Conservation (phyloP, 2,888 invertebrate genomes). For the Pandemis heparana region DNA sequence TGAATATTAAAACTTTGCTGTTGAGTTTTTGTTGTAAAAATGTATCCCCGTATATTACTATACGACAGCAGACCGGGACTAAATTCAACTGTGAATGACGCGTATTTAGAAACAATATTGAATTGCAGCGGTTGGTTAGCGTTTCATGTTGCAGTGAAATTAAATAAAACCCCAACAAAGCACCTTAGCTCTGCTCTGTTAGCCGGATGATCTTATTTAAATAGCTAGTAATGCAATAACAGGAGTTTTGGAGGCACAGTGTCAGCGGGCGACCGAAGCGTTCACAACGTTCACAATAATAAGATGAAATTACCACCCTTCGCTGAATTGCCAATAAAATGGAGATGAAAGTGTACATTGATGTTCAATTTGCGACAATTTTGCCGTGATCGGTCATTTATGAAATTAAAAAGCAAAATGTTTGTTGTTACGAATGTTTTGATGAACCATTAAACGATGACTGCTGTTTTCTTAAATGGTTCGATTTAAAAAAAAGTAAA, state of each 20-base stretch:
- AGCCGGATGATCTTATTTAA: constrained; percentile 48
- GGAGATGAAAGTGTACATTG: constrained; percentile 59
- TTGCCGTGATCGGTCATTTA: constrained; percentile 62
- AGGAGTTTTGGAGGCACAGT: constrained; percentile 38
- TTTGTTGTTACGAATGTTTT: constrained; percentile 47
- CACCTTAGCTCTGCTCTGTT: constrained; percentile 46
- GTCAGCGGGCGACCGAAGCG: constrained; percentile 49
- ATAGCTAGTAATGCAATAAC: constrained; percentile 43
- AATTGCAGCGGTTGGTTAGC: constrained; percentile 43
- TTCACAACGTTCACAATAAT: constrained; percentile 52
- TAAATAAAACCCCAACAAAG: constrained; percentile 39
- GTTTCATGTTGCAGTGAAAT: constrained; percentile 34
- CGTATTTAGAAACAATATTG: constrained; percentile 47
- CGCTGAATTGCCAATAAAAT: constrained; percentile 62
- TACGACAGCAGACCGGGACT: background rate
- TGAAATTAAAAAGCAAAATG: constrained; percentile 63
- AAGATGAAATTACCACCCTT: constrained; percentile 60
- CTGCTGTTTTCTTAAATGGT: background rate
- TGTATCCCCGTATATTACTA: background rate
- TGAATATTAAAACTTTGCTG: constrained; percentile 55
- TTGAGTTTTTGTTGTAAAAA: constrained; percentile 25
- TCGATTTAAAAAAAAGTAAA: background rate
- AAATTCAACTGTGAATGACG: constrained; percentile 9
- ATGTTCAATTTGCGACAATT: constrained; percentile 64
- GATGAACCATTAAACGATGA: background rate